A percentile compares a stretch with the other conserved stretches of the same genome.
Evolutionary conservation across 2,888 invertebrate genomes (phyloP).

Genomic region (Branchellion lobata): DNA sequence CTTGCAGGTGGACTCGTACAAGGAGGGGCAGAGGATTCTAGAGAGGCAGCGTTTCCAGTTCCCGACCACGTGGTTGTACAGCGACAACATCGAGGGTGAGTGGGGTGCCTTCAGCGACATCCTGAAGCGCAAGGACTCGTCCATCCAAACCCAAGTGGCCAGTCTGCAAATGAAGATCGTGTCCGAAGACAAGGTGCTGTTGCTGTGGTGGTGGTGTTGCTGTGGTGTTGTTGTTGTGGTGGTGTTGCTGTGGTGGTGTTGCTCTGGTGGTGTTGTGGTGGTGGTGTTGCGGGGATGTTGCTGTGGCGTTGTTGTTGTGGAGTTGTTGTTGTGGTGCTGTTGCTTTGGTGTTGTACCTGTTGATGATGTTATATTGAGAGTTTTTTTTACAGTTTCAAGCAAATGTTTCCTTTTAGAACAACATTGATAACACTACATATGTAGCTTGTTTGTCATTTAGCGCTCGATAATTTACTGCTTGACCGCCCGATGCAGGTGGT

Average conservation of each 20-base stretch:
- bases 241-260: neutral
- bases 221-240: neutral
- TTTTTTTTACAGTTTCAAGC: no score
- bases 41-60: constrained; percentile 97
- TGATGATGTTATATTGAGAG: no score
- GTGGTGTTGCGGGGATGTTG: no score
- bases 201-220: neutral
- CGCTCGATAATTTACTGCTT: no score
- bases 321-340: no score
- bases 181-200: constrained; percentile 84
- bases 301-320: neutral
- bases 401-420: no score
- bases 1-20: constrained; percentile 66
- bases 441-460: no score
- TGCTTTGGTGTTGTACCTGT: no score
- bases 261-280: neutral
- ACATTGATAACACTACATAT: no score
- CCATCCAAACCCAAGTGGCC: constrained; percentile 62
- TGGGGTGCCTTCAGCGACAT: constrained; percentile 99
- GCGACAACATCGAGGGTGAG: constrained; percentile 97
- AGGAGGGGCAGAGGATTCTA: constrained; percentile 92
- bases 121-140: constrained; percentile 90
- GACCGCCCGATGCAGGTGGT: constrained; percentile 73
- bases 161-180: constrained; percentile 93
- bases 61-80: constrained; percentile 93